Percentiles rank a stretch among this genome's conserved stretches.
Conservation (phyloP, 1,140 invertebrate genomes). For the Vollenhovia emeryi region DNA sequence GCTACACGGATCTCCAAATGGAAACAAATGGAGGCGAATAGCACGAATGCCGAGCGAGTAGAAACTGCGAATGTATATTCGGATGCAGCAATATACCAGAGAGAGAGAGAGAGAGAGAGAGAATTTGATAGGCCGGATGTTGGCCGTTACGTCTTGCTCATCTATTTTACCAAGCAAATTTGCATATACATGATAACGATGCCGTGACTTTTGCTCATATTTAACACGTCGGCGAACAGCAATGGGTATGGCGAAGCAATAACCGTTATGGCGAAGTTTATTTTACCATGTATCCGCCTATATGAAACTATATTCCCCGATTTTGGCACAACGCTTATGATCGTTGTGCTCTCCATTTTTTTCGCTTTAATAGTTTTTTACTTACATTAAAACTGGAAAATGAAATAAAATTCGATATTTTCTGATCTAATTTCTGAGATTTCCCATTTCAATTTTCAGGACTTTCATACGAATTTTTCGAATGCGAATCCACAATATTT, state of each 20-base stretch:
- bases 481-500: too few species aligned
- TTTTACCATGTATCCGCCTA: background rate
- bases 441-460: too few species aligned
- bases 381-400: too few species aligned
- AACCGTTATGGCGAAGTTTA: constrained; percentile 30
- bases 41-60: constrained; percentile 16
- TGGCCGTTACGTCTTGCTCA: constrained; percentile 46
- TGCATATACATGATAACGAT: constrained; percentile 53
- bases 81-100: constrained; percentile 2
- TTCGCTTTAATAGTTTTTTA: too few species aligned
- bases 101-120: background rate
- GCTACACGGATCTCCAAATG: background rate
- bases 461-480: too few species aligned
- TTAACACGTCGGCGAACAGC: constrained; percentile 41
- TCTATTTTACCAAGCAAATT: constrained; percentile 33
- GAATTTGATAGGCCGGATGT: constrained; percentile 33
- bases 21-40: constrained; percentile 23
- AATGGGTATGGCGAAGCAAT: constrained; percentile 33
- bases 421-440: too few species aligned
- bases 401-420: too few species aligned
- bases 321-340: background rate
- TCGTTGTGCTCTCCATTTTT: too few species aligned
- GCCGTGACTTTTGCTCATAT: constrained; percentile 49
- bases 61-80: background rate
- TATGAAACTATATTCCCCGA: background rate